Evolutionary conservation across 2,888 invertebrate species (phyloP).

Genomic region (Phorcus lineatus): DNA sequence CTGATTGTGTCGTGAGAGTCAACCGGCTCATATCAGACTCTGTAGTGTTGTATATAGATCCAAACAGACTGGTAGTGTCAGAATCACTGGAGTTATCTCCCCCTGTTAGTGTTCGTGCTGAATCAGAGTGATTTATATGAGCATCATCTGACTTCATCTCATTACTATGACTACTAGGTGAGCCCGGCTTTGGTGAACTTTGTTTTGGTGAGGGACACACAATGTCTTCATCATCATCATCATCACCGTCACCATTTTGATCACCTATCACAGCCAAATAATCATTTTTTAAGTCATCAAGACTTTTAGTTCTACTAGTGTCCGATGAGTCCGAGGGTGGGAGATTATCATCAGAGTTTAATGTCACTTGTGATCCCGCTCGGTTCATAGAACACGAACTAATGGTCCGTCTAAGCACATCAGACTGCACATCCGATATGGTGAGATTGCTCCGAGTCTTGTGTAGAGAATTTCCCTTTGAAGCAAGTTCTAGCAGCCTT

Average conservation of each 20-base stretch:
- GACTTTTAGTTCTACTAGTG: not conserved
- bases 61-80: not conserved
- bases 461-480: slow-evolving; percentile 49
- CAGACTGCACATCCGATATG: slow-evolving; percentile 17
- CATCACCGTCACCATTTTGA: not conserved
- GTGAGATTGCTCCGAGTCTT: slow-evolving; percentile 27
- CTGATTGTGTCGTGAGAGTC: not conserved
- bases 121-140: not conserved
- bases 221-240: not conserved
- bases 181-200: no score
- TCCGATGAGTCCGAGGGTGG: not conserved
- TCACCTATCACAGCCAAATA: not conserved
- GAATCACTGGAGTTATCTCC: not conserved
- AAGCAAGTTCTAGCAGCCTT: slow-evolving; percentile 81
- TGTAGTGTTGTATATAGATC: not conserved
- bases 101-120: not conserved
- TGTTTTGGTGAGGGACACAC: no score
- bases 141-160: no score
- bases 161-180: no score
- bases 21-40: not conserved
- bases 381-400: not conserved
- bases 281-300: not conserved
- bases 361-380: not conserved
- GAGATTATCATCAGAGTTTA: not conserved
- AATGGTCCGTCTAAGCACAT: slow-evolving; percentile 1